Percentiles rank a stretch among this genome's conserved stretches.
Evolutionary conservation across 2,113 vertebrate species (phyloP).

Genomic region (Pseudopodoces humilis): DNA sequence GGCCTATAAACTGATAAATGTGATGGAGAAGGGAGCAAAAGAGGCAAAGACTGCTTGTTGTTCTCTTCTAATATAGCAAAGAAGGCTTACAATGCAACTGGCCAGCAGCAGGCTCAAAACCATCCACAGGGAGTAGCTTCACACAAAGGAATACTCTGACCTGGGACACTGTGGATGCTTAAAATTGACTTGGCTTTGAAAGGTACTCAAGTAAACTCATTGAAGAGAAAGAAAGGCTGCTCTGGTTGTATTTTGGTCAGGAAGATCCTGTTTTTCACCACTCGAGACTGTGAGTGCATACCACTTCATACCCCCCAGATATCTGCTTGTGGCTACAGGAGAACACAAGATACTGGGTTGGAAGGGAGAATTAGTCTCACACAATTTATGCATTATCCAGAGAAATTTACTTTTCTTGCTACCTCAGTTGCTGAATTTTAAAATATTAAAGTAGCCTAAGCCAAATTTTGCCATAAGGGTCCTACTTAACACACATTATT

Average conservation of each 20-base stretch:
- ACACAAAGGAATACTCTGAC: background rate
- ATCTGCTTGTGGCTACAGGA: background rate
- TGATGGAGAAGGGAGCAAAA: background rate
- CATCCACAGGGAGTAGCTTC: background rate
- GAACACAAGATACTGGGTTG: background rate
- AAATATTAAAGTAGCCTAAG: background rate
- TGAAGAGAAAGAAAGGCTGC: background rate
- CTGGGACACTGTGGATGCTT: background rate
- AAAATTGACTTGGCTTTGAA: background rate
- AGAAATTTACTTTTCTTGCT: background rate
- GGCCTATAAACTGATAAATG: background rate
- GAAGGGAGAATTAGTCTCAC: background rate
- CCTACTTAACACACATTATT: background rate
- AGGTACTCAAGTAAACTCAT: background rate
- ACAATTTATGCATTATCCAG: background rate
- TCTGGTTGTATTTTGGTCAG: background rate
- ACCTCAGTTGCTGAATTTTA: background rate
- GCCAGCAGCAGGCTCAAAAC: background rate
- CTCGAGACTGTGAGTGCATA: background rate
- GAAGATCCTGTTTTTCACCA: background rate
- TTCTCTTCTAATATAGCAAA: background rate
- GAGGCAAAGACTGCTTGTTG: background rate
- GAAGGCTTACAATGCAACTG: background rate
- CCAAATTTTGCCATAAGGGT: background rate
- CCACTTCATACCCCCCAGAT: background rate